A percentile compares a stretch with the other conserved stretches of the same genome.
Evolutionary conservation across 1,140 invertebrate species (phyloP).

Genomic region (Sitodiplosis mosellana): DNA sequence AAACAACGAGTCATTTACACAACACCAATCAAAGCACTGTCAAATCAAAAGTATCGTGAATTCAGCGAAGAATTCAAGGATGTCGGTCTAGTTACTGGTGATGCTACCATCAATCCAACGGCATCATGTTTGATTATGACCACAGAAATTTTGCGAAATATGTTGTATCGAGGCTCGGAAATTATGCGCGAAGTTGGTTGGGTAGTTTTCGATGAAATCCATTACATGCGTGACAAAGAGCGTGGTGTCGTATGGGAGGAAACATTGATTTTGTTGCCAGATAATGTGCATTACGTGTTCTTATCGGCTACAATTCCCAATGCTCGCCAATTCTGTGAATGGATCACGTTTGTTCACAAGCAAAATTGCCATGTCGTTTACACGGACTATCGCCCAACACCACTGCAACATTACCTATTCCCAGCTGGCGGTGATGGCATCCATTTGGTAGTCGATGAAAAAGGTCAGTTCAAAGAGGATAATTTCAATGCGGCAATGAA

Average conservation of each 20-base stretch:
- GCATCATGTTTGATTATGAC: conserved; percentile 99
- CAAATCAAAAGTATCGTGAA: conserved; percentile 99
- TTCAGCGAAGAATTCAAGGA: conserved; percentile 96
- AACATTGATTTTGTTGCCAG: conserved; percentile 90
- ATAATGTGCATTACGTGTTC: conserved; percentile 98
- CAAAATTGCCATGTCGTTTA: conserved; percentile 99
- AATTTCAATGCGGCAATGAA: conserved; percentile 95
- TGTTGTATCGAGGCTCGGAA: conserved; percentile 97
- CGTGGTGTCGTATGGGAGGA: conserved; percentile 98
- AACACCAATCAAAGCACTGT: conserved; percentile 97
- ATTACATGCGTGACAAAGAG: conserved; percentile 99
- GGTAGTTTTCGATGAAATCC: conserved; percentile 99
- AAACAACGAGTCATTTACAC: conserved; percentile 96
- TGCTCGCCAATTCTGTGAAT: conserved; percentile 94
- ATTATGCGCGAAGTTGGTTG: conserved; percentile 97
- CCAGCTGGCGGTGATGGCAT: conserved; percentile 86
- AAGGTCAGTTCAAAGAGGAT: conserved; percentile 89
- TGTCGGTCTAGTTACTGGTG: conserved; percentile 95
- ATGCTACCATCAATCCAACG: conserved; percentile 96
- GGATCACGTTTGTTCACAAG: conserved; percentile 91
- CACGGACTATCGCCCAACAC: conserved; percentile 94
- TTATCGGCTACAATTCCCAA: conserved; percentile 99
- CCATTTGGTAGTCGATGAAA: conserved; percentile 89
- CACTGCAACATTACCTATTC: conserved; percentile 96
- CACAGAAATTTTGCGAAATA: conserved; percentile 97